Evolutionary conservation across 2,888 invertebrate species (phyloP).

Genomic region (Brenthis ino): DNA sequence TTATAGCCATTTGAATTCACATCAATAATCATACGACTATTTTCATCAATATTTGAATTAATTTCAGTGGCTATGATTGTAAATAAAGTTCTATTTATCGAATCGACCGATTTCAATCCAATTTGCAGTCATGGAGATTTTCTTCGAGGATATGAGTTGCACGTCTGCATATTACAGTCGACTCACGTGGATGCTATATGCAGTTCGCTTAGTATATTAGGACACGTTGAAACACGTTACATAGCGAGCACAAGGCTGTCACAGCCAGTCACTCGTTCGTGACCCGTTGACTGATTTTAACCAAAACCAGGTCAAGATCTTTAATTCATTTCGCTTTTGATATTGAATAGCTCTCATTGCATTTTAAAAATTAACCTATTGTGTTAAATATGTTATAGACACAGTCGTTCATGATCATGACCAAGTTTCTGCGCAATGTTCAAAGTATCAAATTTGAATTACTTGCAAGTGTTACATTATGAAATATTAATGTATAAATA

Average conservation of each 20-base stretch:
- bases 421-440: conserved; percentile 29
- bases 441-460: not conserved
- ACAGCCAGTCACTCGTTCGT: conserved; percentile 78
- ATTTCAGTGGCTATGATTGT: not conserved
- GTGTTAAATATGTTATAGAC: conserved; percentile 23
- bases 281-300: conserved; percentile 79
- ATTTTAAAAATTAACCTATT: conserved; percentile 35
- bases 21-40: too few species aligned
- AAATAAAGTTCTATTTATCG: not conserved
- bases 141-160: conserved; percentile 21
- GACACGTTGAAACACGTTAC: conserved; percentile 63
- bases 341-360: conserved; percentile 55
- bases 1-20: too few species aligned
- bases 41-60: too few species aligned
- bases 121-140: conserved; percentile 11
- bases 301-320: conserved; percentile 78
- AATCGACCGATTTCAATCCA: conserved; percentile 1
- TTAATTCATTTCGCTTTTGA: conserved; percentile 68
- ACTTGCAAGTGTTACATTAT: conserved; percentile 11
- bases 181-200: conserved; percentile 37
- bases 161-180: conserved; percentile 28
- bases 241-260: conserved; percentile 70
- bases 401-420: conserved; percentile 7
- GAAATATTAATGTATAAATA: not conserved
- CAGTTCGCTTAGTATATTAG: conserved; percentile 53